phyloP scores from a whole-genome alignment of 2,888 invertebrate species.

The Polylopha cassiicola region DNA sequence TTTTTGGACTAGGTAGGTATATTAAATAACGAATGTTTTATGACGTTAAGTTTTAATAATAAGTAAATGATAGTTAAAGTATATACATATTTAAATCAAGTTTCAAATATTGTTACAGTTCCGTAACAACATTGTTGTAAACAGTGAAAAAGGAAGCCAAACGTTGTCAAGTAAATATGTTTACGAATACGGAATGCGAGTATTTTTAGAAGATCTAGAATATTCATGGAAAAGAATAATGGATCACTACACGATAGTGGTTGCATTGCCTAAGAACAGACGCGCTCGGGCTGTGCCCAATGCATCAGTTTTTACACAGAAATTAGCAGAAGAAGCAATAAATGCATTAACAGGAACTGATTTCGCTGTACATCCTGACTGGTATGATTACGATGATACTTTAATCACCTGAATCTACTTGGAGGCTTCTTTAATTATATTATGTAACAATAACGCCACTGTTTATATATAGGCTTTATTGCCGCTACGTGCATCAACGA shows the following conservation, averaged over 20 bases:
- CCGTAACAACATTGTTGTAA: constrained; percentile 49
- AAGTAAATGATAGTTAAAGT: constrained; percentile 12
- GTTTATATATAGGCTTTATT: constrained; percentile 53
- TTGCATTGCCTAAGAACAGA: constrained; percentile 51
- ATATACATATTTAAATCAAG: constrained; percentile 7
- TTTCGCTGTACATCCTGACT: constrained; percentile 61
- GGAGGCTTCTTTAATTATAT: not conserved
- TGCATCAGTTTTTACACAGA: constrained; percentile 42
- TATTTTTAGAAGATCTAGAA: constrained; percentile 47
- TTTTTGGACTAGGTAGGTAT: too few species aligned
- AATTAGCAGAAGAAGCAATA: constrained; percentile 49
- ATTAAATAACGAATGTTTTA: too few species aligned
- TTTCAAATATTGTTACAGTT: constrained; percentile 38
- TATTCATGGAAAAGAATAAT: constrained; percentile 61
- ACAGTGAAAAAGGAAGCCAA: constrained; percentile 43
- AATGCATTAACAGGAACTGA: constrained; percentile 50
- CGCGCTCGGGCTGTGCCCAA: constrained; percentile 45
- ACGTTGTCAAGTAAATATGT: constrained; percentile 53
- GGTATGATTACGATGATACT: constrained; percentile 37
- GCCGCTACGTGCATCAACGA: constrained; percentile 60
- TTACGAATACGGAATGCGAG: constrained; percentile 58
- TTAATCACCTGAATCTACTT: constrained; percentile 1
- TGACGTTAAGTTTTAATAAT: too few species aligned
- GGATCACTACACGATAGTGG: constrained; percentile 62
- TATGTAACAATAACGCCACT: not conserved